A percentile compares a stretch with the other conserved stretches of the same genome.
Conservation (phyloP, 2,113 vertebrate genomes). For the Larimichthys polyactis region DNA sequence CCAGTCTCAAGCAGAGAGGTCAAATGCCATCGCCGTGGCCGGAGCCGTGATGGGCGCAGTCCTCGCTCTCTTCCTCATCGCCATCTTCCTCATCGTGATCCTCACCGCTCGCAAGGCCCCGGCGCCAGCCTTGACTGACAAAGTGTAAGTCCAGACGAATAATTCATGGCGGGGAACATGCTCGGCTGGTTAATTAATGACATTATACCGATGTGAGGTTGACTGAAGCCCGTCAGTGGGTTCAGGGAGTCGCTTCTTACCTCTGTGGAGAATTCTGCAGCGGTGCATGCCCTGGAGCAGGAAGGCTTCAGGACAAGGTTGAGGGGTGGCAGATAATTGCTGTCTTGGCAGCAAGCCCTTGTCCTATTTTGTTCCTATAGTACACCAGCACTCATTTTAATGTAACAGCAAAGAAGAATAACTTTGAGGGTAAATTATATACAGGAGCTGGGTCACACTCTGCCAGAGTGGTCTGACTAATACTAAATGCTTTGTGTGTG, state of each 20-base stretch:
- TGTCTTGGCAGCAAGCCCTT: slow-evolving; percentile 68
- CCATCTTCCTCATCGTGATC: slow-evolving; percentile 91
- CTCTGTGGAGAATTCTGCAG: slow-evolving; percentile 41
- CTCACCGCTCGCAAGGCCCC: slow-evolving; percentile 87
- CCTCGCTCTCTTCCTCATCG: slow-evolving; percentile 93
- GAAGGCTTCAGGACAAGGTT: slow-evolving; percentile 52
- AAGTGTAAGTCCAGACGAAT: slow-evolving; percentile 82
- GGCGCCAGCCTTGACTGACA: slow-evolving; percentile 75
- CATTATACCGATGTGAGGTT: slow-evolving; percentile 41
- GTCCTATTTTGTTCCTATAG: slow-evolving; percentile 52
- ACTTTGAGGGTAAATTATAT: slow-evolving; percentile 72
- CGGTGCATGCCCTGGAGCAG: slow-evolving; percentile 23
- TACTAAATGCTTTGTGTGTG: slow-evolving; percentile 18
- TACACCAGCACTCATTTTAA: slow-evolving; percentile 44
- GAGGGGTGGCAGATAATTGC: slow-evolving; percentile 63
- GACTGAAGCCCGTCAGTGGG: slow-evolving; percentile 47
- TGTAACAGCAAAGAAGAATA: slow-evolving; percentile 57
- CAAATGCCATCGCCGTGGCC: slow-evolving; percentile 90
- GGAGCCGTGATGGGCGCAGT: slow-evolving; percentile 94
- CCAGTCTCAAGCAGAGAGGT: slow-evolving; percentile 85
- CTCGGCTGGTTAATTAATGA: slow-evolving; percentile 64
- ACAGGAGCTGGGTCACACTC: slow-evolving; percentile 43
- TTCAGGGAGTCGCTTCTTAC: slow-evolving; percentile 46
- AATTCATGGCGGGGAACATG: slow-evolving; percentile 57
- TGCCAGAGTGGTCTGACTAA: slow-evolving; percentile 33